These are phyloP conservation scores for Cariama cristata DNA, from an alignment of 2,113 vertebrate genomes.

Conservation along the genomic window DNA sequence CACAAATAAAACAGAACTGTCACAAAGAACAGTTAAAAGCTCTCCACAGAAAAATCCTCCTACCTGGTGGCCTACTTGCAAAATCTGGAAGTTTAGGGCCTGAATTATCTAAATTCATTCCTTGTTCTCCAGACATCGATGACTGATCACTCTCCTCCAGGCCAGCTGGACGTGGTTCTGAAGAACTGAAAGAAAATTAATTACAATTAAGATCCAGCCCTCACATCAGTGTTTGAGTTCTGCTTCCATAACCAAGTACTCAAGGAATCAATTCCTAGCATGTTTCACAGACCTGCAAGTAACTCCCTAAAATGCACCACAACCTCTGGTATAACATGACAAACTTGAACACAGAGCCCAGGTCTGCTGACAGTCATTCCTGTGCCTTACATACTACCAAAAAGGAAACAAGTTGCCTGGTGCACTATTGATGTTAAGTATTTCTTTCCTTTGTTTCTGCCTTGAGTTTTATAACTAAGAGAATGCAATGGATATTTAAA, in stretches of 20 bases:
- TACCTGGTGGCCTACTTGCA: constrained; percentile 88
- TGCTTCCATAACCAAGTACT: not conserved
- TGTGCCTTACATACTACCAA: not conserved
- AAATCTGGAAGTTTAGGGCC: constrained; percentile 91
- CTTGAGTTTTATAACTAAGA: not conserved
- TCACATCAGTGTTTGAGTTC: not conserved
- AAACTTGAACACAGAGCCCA: not conserved
- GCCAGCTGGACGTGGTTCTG: constrained; percentile 83
- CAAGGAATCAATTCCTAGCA: not conserved
- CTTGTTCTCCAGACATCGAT: constrained; percentile 86
- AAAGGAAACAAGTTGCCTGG: not conserved
- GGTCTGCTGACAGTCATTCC: not conserved
- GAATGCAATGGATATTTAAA: not conserved
- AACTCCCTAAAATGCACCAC: not conserved
- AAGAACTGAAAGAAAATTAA: constrained; percentile 73
- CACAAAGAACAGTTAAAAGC: not conserved
- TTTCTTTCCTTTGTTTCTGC: not conserved
- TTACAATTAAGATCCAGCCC: not conserved
- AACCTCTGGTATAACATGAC: not conserved
- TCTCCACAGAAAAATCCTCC: not conserved
- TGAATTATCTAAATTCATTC: constrained; percentile 84
- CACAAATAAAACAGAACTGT: not conserved
- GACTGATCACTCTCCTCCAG: constrained; percentile 90
- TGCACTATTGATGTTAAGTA: not conserved
- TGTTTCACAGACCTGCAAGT: not conserved